Evolutionary conservation across 35 echinoderm and acorn worm genomes (phyloP).

Genomic region (Nesometra sesokonis): DNA sequence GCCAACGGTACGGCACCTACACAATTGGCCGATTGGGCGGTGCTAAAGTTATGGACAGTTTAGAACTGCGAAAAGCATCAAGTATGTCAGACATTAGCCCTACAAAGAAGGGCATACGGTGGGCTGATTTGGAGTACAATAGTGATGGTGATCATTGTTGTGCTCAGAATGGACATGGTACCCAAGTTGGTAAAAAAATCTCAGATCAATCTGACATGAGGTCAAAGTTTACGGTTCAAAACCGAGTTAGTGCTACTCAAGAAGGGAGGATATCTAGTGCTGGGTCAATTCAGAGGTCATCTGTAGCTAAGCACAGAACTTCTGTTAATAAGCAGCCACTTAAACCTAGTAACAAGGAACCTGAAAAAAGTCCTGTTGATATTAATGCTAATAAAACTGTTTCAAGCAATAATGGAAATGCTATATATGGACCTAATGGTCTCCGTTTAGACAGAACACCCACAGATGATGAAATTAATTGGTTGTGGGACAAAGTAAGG

Average conservation of each 20-base stretch:
- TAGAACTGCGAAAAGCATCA: conserved; percentile 66
- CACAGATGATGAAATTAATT: conserved; percentile 97
- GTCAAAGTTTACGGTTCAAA: background rate
- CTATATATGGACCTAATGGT: conserved; percentile 19
- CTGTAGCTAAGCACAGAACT: background rate
- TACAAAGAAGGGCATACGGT: conserved; percentile 72
- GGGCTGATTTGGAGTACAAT: conserved; percentile 62
- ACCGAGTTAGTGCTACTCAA: background rate
- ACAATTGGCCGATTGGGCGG: conserved; percentile 24
- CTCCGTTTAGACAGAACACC: conserved; percentile 78
- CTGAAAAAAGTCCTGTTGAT: background rate
- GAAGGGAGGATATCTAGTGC: background rate
- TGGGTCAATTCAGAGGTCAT: background rate
- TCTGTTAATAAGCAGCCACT: background rate
- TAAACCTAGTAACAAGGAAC: background rate
- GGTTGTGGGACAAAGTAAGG: conserved; percentile 95
- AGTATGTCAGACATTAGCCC: conserved; percentile 9
- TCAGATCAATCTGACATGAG: no score
- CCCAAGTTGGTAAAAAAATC: background rate
- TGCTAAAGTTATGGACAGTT: conserved; percentile 59
- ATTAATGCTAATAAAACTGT: background rate
- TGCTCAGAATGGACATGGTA: background rate
- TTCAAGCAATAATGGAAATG: background rate
- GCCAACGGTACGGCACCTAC: conserved; percentile 6
- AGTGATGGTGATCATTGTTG: background rate